Evolutionary conservation across 2,888 invertebrate species (phyloP).

Genomic region (Hesperia comma): DNA sequence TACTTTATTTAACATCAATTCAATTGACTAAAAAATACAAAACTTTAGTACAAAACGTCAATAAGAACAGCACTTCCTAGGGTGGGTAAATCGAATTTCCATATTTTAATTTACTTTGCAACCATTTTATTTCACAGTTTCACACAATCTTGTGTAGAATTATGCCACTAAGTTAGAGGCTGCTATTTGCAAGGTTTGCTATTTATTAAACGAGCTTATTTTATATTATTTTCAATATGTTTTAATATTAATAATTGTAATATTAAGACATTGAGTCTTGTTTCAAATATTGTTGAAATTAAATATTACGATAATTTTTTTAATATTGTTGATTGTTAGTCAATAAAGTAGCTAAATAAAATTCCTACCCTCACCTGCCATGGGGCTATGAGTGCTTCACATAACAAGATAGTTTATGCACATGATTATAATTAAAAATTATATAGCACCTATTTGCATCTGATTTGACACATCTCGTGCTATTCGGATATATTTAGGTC

Average conservation of each 20-base stretch:
- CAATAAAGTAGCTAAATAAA: no score
- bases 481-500: slow-evolving; percentile 35
- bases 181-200: no score
- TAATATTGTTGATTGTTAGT: no score
- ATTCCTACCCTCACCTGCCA: no score
- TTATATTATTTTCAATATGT: no score
- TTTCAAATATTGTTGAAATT: no score
- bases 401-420: neutral
- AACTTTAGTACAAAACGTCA: slow-evolving; percentile 51
- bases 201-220: no score
- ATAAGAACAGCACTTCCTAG: slow-evolving; percentile 41
- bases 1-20: slow-evolving; percentile 51
- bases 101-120: slow-evolving; percentile 3
- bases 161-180: no score
- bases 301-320: no score
- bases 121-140: neutral
- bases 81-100: slow-evolving; percentile 15
- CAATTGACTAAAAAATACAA: slow-evolving; percentile 59
- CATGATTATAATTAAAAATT: no score
- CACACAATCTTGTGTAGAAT: neutral
- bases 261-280: no score
- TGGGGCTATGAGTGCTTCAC: neutral
- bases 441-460: slow-evolving; percentile 58
- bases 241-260: no score
- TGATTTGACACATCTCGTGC: slow-evolving; percentile 28